These are phyloP conservation scores for Phataginus tricuspis DNA, from an alignment of 2,797 vertebrate genomes.

Conservation along the genomic window DNA sequence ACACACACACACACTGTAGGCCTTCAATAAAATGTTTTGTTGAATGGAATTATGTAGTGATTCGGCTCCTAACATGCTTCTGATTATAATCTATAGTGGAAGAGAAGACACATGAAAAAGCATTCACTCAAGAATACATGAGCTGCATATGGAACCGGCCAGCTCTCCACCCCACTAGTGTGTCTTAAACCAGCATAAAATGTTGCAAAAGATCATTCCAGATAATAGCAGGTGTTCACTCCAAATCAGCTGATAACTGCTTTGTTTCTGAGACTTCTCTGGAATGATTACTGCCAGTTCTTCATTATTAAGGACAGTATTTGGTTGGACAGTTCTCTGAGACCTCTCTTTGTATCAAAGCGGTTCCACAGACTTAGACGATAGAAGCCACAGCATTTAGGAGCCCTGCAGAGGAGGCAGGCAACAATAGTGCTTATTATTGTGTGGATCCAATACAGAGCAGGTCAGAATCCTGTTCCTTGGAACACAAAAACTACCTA, in stretches of 20 bases:
- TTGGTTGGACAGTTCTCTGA: background rate
- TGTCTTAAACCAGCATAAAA: conserved; percentile 9
- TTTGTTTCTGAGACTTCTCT: conserved; percentile 46
- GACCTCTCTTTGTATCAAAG: background rate
- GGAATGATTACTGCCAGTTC: background rate
- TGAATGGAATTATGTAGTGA: background rate
- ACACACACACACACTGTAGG: background rate
- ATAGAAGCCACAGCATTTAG: background rate
- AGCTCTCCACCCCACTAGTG: background rate
- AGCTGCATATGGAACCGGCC: background rate
- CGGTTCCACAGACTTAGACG: background rate
- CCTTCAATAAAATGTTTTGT: background rate
- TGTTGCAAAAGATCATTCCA: conserved; percentile 29
- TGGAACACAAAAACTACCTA: conserved; percentile 52
- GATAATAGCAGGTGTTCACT: conserved; percentile 3
- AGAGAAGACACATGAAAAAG: background rate
- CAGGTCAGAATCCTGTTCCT: conserved; percentile 53
- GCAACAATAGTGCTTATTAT: conserved; percentile 46
- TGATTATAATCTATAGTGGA: background rate
- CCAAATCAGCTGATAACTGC: background rate
- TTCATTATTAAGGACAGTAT: background rate
- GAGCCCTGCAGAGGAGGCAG: background rate
- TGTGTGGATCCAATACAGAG: conserved; percentile 46
- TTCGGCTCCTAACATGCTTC: background rate
- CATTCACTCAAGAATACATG: background rate